These are phyloP conservation scores for Biston betularia DNA, from an alignment of 2,888 invertebrate species.

Conservation along the genomic window DNA sequence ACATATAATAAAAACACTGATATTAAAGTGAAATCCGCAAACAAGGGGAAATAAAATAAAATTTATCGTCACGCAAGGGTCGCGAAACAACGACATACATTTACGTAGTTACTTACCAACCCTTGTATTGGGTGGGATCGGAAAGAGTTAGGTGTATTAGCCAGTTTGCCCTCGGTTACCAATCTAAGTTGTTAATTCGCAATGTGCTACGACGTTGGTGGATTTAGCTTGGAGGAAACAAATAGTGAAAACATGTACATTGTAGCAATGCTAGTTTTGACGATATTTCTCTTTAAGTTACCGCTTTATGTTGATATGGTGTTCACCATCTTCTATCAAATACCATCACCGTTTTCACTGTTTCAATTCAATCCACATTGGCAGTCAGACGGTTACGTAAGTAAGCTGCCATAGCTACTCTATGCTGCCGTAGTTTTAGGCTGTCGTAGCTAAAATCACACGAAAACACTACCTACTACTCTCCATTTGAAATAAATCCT, in stretches of 20 bases:
- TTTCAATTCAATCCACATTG: too few species aligned
- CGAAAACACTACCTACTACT: too few species aligned
- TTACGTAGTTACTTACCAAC: not conserved
- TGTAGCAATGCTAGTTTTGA: too few species aligned
- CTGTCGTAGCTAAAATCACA: too few species aligned
- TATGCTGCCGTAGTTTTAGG: too few species aligned
- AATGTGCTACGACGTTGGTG: slow-evolving; percentile 55
- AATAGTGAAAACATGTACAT: not conserved
- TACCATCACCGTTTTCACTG: too few species aligned
- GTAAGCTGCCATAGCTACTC: too few species aligned
- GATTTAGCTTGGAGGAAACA: slow-evolving; percentile 38
- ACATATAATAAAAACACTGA: not conserved
- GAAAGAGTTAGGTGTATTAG: slow-evolving; percentile 55
- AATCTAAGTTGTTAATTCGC: slow-evolving; percentile 68
- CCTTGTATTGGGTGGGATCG: slow-evolving; percentile 17
- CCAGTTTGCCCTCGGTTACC: slow-evolving; percentile 46
- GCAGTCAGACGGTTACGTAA: too few species aligned
- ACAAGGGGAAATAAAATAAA: not conserved
- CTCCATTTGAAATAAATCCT: too few species aligned
- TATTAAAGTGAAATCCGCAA: not conserved
- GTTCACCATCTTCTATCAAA: too few species aligned
- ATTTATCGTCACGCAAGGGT: slow-evolving; percentile 13
- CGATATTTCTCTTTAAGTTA: too few species aligned
- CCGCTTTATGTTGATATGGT: too few species aligned
- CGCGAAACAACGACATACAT: not conserved